Conservation (phyloP, 1,140 invertebrate species). For the Hylaeus volcanicus region DNA sequence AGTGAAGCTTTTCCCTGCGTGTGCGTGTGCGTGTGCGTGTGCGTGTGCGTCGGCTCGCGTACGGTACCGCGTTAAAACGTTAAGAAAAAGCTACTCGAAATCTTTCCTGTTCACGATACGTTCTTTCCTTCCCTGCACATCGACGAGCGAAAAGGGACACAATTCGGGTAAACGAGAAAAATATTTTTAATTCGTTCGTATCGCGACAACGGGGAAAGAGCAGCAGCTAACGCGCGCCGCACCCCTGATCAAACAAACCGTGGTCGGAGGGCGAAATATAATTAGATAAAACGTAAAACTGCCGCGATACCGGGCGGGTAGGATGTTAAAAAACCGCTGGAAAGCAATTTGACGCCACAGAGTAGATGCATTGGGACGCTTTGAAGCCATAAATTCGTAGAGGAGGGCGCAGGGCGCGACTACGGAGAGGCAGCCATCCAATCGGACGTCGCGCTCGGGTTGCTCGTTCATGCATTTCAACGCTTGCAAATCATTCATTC, state of each 20-base stretch:
- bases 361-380: conserved; percentile 59
- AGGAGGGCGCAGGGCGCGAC: conserved; percentile 44
- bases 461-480: conserved; percentile 70
- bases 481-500: conserved; percentile 72
- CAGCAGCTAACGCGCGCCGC: background rate
- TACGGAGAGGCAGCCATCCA: conserved; percentile 52
- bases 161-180: conserved; percentile 2
- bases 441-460: conserved; percentile 66
- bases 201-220: background rate
- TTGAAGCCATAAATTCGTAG: conserved; percentile 66
- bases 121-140: no score
- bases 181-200: background rate
- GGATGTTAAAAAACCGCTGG: conserved; percentile 59
- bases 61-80: no score
- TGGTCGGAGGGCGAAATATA: conserved; percentile 38
- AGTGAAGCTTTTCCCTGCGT: background rate
- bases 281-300: conserved; percentile 57
- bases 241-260: conserved; percentile 15
- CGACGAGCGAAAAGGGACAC: background rate
- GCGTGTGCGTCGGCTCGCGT: no score
- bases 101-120: no score
- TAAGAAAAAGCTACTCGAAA: no score
- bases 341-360: conserved; percentile 64
- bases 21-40: background rate
- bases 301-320: conserved; percentile 31